These are phyloP conservation scores for Chrysotoxum bicinctum DNA, from an alignment of 2,888 invertebrate genomes.

Conservation along the genomic window DNA sequence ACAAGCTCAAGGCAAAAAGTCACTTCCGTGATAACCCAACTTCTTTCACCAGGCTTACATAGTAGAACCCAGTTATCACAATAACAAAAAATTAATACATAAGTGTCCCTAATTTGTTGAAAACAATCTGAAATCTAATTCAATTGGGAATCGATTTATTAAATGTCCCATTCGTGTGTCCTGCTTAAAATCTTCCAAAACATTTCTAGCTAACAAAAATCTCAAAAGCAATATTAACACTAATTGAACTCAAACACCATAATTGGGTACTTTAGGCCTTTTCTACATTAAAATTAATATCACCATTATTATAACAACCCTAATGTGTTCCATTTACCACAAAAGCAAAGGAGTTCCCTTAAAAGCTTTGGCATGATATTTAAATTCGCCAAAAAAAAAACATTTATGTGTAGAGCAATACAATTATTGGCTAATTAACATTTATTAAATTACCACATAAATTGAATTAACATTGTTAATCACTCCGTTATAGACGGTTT, in stretches of 20 bases:
- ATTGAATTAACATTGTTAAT: constrained; percentile 31
- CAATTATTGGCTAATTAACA: constrained; percentile 62
- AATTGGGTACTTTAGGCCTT: neutral
- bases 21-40: too few species aligned
- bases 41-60: too few species aligned
- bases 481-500: neutral
- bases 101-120: neutral
- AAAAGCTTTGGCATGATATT: neutral
- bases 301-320: neutral
- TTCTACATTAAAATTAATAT: constrained; percentile 9
- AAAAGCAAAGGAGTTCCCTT: neutral
- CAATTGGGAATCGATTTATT: constrained; percentile 45
- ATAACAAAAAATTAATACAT: neutral
- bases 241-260: constrained; percentile 23
- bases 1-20: too few species aligned
- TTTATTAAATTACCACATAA: constrained; percentile 58
- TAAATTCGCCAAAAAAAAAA: constrained; percentile 27
- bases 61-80: too few species aligned
- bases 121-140: constrained; percentile 27
- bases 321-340: constrained; percentile 9
- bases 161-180: constrained; percentile 12
- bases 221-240: constrained; percentile 20
- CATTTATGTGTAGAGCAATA: constrained; percentile 46
- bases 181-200: neutral
- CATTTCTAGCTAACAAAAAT: neutral